These are phyloP conservation scores for Drosophila siamana DNA, from an alignment of 2,888 invertebrate genomes.

Conservation along the genomic window DNA sequence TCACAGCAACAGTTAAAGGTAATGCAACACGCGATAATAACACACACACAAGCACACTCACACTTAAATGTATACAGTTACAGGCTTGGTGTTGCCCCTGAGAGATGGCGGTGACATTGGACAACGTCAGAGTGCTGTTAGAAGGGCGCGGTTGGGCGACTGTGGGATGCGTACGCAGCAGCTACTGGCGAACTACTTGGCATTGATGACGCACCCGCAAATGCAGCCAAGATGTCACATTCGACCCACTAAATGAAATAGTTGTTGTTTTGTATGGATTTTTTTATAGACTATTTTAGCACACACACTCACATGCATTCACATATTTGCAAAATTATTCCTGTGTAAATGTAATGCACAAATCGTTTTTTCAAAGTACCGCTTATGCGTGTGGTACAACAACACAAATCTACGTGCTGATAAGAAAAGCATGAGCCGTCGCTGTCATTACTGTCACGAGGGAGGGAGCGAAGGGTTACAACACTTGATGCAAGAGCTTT, in stretches of 20 bases:
- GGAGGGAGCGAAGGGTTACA: background rate
- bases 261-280: background rate
- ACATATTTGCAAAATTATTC: background rate
- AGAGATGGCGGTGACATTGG: conserved; percentile 26
- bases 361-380: conserved; percentile 19
- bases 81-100: background rate
- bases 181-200: conserved; percentile 29
- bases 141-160: conserved; percentile 14
- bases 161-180: conserved; percentile 37
- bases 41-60: no score
- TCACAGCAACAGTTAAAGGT: conserved; percentile 65
- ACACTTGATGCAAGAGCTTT: background rate
- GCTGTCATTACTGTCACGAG: background rate
- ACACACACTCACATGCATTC: background rate
- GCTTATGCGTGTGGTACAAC: conserved; percentile 5
- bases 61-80: background rate
- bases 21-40: conserved; percentile 65
- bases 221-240: conserved; percentile 30
- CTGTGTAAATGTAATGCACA: background rate
- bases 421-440: conserved; percentile 22
- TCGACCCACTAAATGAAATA: background rate
- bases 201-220: conserved; percentile 35
- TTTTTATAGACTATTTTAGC: background rate
- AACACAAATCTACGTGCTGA: conserved; percentile 36
- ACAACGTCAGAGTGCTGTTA: background rate